Percentiles rank a stretch among this genome's conserved stretches.
phyloP scores from a whole-genome alignment of 2,113 vertebrate species.

The Abramis brama region DNA sequence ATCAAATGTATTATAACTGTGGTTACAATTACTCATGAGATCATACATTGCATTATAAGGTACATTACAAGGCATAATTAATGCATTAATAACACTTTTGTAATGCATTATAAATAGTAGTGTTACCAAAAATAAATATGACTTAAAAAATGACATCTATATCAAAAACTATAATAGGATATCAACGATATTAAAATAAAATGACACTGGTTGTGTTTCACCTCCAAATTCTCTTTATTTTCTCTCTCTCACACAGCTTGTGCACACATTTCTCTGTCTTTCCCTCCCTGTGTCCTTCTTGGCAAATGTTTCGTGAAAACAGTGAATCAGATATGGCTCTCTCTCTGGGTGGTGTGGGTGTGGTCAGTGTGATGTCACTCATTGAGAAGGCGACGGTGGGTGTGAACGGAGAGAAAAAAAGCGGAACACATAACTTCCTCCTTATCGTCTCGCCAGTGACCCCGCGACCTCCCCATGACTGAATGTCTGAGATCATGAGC shows the following conservation, averaged over 20 bases:
- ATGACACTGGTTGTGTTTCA: too few relatives aligned
- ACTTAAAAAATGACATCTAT: neutral
- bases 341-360: constrained; percentile 22
- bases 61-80: too few relatives aligned
- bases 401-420: neutral
- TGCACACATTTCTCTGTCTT: neutral
- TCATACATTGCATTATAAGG: too few relatives aligned
- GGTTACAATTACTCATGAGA: too few relatives aligned
- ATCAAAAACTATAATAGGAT: too few relatives aligned
- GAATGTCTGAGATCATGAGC: constrained; percentile 27
- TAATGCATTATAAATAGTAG: too few relatives aligned
- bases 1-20: too few relatives aligned
- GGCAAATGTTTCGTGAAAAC: neutral
- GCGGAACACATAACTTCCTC: constrained; percentile 21
- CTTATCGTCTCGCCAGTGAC: constrained; percentile 24
- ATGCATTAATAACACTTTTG: too few relatives aligned
- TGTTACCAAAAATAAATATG: neutral
- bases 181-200: too few relatives aligned
- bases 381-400: constrained; percentile 26
- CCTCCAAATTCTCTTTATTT: neutral
- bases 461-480: constrained; percentile 19
- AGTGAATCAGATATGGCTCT: neutral
- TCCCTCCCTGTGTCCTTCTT: constrained; percentile 2
- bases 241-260: neutral
- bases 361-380: constrained; percentile 44